Evolutionary conservation across 2,888 invertebrate species (phyloP), one percentile per base, ranked within the genome.

Genomic region (Metalampra italica): DNA sequence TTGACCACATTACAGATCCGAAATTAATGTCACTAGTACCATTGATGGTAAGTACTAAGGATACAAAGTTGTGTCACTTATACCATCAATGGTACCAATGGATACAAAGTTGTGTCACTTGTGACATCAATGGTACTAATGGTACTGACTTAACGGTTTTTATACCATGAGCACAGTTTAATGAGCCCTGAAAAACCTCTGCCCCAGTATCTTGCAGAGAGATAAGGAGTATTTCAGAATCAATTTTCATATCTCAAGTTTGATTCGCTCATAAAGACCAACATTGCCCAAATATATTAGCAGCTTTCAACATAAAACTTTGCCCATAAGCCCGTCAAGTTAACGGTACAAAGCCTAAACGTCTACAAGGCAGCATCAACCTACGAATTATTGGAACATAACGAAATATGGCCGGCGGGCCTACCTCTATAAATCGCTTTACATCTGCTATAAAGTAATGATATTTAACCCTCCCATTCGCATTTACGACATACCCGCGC

Each of bases 401-500:
- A 82, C 82, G 76, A 81, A 83, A 84, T 82, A 85, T 78, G 74
- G 77, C 78, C 75, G 63, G 57, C 62, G 64, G 73, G 73, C 68
- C 64, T 72, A 78, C 82, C 82, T 74, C 78, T 67, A 83, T 83
- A 85, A 84, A 85, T 83, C 79, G 78, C 69, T 84, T 83, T 82
- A 82, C 83, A 82, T 84, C 81, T 80, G 75, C 84, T 73, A 83
- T 86, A 86, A 86, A 84, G 84, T 86, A 86, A 86, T 83, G 82
- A 83, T 82, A 83, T 88, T 86, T 83, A 84, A 80, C 84, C 85
- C 80, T 75, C 77, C 73, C 71, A 78, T 81, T 77, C 74, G 66
- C 77, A 65, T 85, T 87, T 86, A 86, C 79, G 82, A 81, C 76
- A 71, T 66, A 66, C 73, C 71, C 72, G 63, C 66, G 57, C 66